A percentile compares a stretch with the other conserved stretches of the same genome.
Conservation (phyloP, 35 echinoderm and acorn worm genomes). For the Apostichopus japonicus region DNA sequence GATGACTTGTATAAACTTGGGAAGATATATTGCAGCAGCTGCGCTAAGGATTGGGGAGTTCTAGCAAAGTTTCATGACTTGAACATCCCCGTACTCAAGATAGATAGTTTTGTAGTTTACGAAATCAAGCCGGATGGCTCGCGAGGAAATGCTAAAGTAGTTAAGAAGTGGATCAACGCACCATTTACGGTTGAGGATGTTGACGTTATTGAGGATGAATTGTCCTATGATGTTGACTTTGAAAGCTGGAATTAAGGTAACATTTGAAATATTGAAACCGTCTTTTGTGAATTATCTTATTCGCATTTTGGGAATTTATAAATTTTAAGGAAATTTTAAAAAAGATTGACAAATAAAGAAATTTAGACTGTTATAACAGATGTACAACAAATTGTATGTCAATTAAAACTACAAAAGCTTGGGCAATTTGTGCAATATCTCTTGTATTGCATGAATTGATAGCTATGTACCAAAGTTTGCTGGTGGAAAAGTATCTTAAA, state of each 20-base stretch:
- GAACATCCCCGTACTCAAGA: conserved; percentile 11
- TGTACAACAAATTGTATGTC: no score
- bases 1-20: conserved; percentile 31
- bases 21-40: neutral
- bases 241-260: conserved; percentile 5
- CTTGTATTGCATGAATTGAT: no score
- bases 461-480: no score
- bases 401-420: no score
- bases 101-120: conserved; percentile 24
- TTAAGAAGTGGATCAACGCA: conserved; percentile 33
- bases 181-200: conserved; percentile 35
- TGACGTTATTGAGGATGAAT: conserved; percentile 3
- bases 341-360: no score
- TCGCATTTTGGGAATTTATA: no score
- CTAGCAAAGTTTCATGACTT: conserved; percentile 25
- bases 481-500: no score
- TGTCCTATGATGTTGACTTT: conserved; percentile 42
- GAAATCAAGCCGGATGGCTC: neutral
- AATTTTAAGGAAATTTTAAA: no score
- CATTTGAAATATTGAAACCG: no score
- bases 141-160: neutral
- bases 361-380: no score
- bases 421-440: no score
- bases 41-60: conserved; percentile 37
- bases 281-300: no score